Conservation (phyloP, 2,888 invertebrate genomes). For the Mallateleia sp. region DNA sequence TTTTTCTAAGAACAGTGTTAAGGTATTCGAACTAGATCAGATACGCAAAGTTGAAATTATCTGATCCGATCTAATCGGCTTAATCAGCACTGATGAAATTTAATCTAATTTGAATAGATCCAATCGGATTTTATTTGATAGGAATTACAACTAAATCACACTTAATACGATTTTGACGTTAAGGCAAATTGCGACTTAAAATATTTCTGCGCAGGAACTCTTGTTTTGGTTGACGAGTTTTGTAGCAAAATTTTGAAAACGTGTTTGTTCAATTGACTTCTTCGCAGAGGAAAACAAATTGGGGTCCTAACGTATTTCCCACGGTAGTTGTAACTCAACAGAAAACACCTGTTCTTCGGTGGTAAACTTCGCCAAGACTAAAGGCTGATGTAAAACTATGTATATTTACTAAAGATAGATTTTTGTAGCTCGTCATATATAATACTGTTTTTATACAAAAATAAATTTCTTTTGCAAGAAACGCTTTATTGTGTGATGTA, state of each 20-base stretch:
- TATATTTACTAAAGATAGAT: background rate
- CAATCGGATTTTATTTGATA: background rate
- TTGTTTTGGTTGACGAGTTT: background rate
- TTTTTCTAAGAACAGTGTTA: too few species aligned
- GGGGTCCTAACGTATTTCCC: conserved; percentile 1
- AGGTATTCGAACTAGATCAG: conserved; percentile 1
- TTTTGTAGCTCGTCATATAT: background rate
- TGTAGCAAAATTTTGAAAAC: background rate
- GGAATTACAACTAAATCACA: background rate
- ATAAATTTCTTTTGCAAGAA: background rate
- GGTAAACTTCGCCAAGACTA: background rate
- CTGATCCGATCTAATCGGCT: background rate
- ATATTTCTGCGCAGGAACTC: background rate
- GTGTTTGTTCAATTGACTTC: background rate
- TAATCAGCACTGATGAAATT: background rate
- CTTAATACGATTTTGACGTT: background rate
- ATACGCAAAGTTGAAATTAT: background rate
- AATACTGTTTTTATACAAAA: background rate
- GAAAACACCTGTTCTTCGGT: conserved; percentile 26
- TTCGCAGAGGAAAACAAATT: conserved; percentile 6
- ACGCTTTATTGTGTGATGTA: background rate
- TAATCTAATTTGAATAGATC: background rate
- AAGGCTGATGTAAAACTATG: background rate
- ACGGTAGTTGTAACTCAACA: conserved; percentile 19
- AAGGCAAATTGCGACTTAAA: background rate